Evolutionary conservation across 2,113 vertebrate genomes (phyloP), one percentile per base, ranked within the genome.

Genomic region (Sialia sialis): DNA sequence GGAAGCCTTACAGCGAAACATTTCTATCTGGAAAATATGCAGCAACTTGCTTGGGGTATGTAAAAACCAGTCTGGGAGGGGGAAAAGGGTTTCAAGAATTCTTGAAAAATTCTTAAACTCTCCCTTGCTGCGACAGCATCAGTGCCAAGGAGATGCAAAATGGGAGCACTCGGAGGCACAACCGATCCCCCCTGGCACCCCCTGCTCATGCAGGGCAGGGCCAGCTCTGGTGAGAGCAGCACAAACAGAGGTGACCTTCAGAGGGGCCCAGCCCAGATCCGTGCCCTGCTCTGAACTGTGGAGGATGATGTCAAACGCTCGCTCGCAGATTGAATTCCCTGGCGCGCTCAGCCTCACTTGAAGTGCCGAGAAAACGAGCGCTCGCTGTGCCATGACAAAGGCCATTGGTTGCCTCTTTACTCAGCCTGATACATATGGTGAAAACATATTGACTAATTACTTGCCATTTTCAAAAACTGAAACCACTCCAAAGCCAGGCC

Each of bases 361-460:
- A 95, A 67, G 74, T 87, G 72, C 62, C 43, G 87, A 90, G 96
- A 93, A 92, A 93, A 95, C 43, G 52, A 93, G 82, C 21, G 25
- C 96, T 93, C 91, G 16, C 95, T 93, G 95, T 94, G 90, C 77
- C 66, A 80, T 93, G 91, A 73, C 94, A 96, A 96, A 96, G 96
- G 95, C 91, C 92, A 90, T 36, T 49, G 84, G 59, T 72, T 91
- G 80, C 93, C 94, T 97, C 95, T 95, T 94, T 88, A 81, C 58
- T 91, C 84, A 95, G 88, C 88, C 92, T 77, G 5, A 39, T 92
- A 91, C 83, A 83, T 87, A 87, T 78, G 93, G 96, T 79, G 90
- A 95, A 95, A 94, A 95, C 93, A 92, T 96, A 96, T 91, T 95
- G 97, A 96, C 95, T 91, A 89, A 97, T 97, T 94, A 96, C 88